Percentiles rank a stretch among this genome's conserved stretches.
Evolutionary conservation across 2,113 vertebrate genomes (phyloP).

Genomic region (Antigone vipio): DNA sequence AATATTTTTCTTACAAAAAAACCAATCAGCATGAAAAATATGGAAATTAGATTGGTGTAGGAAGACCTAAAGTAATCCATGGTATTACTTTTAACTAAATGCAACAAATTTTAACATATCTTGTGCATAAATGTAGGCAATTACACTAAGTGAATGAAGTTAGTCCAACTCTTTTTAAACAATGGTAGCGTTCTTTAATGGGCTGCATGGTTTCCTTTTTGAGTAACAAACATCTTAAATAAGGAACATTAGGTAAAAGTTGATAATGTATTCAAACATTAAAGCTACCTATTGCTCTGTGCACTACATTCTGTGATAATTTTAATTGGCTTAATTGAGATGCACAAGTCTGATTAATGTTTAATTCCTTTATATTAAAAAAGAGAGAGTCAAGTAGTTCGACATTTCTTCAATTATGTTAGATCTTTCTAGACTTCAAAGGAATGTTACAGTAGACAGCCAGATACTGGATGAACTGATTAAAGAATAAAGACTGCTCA

Average conservation of each 20-base stretch:
- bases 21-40: background rate
- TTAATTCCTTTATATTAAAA: slow-evolving; percentile 87
- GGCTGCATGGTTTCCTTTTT: slow-evolving; percentile 38
- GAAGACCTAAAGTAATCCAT: slow-evolving; percentile 32
- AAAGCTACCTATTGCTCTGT: slow-evolving; percentile 78
- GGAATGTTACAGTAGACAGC: slow-evolving; percentile 82
- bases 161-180: background rate
- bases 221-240: slow-evolving; percentile 66
- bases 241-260: slow-evolving; percentile 72
- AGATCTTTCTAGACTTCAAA: slow-evolving; percentile 86
- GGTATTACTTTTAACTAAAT: background rate
- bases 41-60: background rate
- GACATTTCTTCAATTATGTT: slow-evolving; percentile 89
- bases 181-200: background rate
- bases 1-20: slow-evolving; percentile 13
- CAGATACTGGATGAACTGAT: slow-evolving; percentile 80
- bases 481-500: slow-evolving; percentile 87
- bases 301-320: slow-evolving; percentile 80
- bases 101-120: background rate
- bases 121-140: background rate
- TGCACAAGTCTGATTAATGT: slow-evolving; percentile 86
- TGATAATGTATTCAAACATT: slow-evolving; percentile 80
- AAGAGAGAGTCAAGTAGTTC: slow-evolving; percentile 83
- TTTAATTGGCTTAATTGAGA: slow-evolving; percentile 89
- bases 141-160: background rate